These are phyloP conservation scores for Papilio aristodemus DNA, from an alignment of 1,140 invertebrate genomes.

Conservation along the genomic window DNA sequence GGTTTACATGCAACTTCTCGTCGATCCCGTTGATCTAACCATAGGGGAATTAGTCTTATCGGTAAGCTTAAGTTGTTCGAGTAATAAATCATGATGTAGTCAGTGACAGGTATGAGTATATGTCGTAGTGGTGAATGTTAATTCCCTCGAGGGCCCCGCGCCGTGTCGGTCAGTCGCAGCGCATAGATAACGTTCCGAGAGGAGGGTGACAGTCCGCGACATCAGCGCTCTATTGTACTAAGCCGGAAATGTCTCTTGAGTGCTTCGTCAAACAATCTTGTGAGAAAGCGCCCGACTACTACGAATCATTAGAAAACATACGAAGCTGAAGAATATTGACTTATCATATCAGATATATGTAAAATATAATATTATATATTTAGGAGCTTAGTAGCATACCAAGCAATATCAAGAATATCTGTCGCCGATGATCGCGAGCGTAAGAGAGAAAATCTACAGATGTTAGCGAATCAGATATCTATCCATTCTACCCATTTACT, in stretches of 20 bases:
- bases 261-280: constrained; percentile 20
- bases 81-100: constrained; percentile 60
- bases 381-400: no score
- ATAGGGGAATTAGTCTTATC: constrained; percentile 37
- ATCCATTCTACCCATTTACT: no score
- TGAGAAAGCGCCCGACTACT: not conserved
- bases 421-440: no score
- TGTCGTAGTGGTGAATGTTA: constrained; percentile 64
- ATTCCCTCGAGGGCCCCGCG: constrained; percentile 52
- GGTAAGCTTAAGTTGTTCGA: constrained; percentile 42
- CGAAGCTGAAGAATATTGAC: not conserved
- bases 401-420: no score
- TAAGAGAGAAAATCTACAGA: no score
- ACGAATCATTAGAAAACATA: not conserved
- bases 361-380: no score
- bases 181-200: constrained; percentile 52
- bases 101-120: constrained; percentile 56
- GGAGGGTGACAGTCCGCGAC: constrained; percentile 31
- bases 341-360: no score
- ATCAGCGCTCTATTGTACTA: constrained; percentile 51
- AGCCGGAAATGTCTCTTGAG: constrained; percentile 54
- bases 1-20: constrained; percentile 47
- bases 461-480: no score
- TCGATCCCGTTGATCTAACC: constrained; percentile 40
- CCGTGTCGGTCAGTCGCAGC: constrained; percentile 48